Evolutionary conservation across 2,888 invertebrate genomes (phyloP).

Genomic region (Pammene fasciana): DNA sequence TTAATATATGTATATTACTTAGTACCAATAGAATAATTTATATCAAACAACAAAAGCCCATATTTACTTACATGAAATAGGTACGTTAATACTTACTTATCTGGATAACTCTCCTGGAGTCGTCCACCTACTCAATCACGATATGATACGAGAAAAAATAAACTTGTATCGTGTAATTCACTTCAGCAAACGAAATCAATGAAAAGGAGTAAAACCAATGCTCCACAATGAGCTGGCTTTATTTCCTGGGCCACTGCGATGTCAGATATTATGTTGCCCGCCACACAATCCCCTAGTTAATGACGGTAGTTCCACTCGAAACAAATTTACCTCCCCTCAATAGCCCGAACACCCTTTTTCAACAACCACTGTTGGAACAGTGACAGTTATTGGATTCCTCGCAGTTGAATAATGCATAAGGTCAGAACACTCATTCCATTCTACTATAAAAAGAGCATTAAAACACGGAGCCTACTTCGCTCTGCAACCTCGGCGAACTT

Average conservation of each 20-base stretch:
- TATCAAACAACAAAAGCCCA: no score
- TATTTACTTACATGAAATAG: no score
- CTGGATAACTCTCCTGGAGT: no score
- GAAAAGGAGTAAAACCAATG: constrained; percentile 12
- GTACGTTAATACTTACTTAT: no score
- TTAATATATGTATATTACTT: no score
- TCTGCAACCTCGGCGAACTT: constrained; percentile 10
- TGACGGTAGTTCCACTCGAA: constrained; percentile 38
- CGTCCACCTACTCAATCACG: no score
- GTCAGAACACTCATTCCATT: constrained; percentile 36
- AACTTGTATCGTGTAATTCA: no score
- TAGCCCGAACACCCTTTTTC: constrained; percentile 51
- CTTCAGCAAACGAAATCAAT: not conserved
- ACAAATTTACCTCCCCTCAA: constrained; percentile 40
- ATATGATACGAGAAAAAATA: no score
- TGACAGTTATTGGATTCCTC: constrained; percentile 66
- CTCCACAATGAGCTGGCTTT: constrained; percentile 17
- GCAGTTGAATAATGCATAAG: constrained; percentile 64
- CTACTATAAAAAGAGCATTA: constrained; percentile 36
- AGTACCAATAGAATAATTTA: no score
- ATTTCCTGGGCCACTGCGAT: constrained; percentile 14
- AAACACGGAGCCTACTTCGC: constrained; percentile 9
- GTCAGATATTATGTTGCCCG: constrained; percentile 24
- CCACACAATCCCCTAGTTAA: constrained; percentile 33
- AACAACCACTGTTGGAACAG: constrained; percentile 59